Evolutionary conservation across 92 coral and sea anemone genomes (phyloP), one percentile per base, ranked within the genome.

Genomic region (Epizoanthus rinbou): DNA sequence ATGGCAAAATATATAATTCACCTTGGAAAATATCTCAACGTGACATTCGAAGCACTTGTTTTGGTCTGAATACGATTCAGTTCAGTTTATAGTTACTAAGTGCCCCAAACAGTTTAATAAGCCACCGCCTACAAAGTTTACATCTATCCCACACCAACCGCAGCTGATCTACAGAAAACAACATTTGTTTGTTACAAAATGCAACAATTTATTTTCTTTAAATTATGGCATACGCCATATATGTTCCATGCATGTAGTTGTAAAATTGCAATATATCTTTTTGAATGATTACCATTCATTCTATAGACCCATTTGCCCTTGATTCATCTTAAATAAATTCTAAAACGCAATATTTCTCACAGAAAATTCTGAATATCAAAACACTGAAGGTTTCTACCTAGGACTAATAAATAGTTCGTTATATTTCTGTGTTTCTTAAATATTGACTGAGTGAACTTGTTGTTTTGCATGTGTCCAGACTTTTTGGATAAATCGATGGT

Each of bases 181-280:
- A 78, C 28, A 13, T 23, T 37, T 78, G 41, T 78, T 37, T 78
- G 82, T 62, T 39, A 78, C 82, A 78, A 62, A 39, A 31, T 62
- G 82, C 82, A 78, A 78, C 59, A 78, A 60, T 78, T 78, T 78
- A 78, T 78, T 78, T 59, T 60, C 58, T 21, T 37, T 78, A 60
- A 62, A 41, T 78, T 18, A 59, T 62, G 8, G 52, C 31, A 50
- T 76, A 24, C 23, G 47, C 69, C 57, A 59, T 31, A 76, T 39
- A 78, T 78, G 70, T 41, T 62, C 58, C 64, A 35, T 28, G 64
- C 64, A 35, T 28, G 64, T 69, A 62, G 47, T 69, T 78, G 58
- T 78, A 78, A 78, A 37, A 78, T 62, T 78, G 82, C 59, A 78
- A 37, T 62, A 78, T 41, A 22, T 50, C 31, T 78, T 78, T 78